phyloP scores from a whole-genome alignment of 2,888 invertebrate species.

The Nipponacmea schrenckii region DNA sequence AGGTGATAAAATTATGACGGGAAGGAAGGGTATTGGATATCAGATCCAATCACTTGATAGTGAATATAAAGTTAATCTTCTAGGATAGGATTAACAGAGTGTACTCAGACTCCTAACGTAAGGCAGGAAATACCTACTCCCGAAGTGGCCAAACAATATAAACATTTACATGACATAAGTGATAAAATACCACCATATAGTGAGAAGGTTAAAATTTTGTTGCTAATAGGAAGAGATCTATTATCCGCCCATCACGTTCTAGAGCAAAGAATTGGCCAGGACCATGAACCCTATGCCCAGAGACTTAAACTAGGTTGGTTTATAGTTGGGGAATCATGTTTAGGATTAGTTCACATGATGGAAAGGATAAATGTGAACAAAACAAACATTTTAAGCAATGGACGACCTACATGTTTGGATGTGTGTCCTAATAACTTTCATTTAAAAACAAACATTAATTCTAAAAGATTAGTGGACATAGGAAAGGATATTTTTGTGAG shows the following conservation, averaged over 20 bases:
- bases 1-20: no score
- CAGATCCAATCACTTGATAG: no score
- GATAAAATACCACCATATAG: no score
- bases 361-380: conserved; percentile 20
- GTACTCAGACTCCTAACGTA: no score
- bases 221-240: conserved; percentile 14
- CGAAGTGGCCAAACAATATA: no score
- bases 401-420: conserved; percentile 9
- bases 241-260: conserved; percentile 10
- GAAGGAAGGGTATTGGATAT: no score
- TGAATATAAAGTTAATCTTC: no score
- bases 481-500: background rate
- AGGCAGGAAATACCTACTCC: no score
- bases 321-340: conserved; percentile 18
- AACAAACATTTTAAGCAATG: conserved; percentile 1
- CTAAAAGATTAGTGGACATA: background rate
- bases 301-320: conserved; percentile 16
- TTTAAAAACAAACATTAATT: background rate
- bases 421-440: conserved; percentile 7
- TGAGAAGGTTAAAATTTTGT: no score
- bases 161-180: no score
- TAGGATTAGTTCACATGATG: conserved; percentile 12
- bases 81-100: no score
- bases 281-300: conserved; percentile 14
- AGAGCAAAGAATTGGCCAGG: conserved; percentile 10